Base-by-base conservation (phyloP, 2,888 invertebrate genomes). In the Cheilosia soror region DNA sequence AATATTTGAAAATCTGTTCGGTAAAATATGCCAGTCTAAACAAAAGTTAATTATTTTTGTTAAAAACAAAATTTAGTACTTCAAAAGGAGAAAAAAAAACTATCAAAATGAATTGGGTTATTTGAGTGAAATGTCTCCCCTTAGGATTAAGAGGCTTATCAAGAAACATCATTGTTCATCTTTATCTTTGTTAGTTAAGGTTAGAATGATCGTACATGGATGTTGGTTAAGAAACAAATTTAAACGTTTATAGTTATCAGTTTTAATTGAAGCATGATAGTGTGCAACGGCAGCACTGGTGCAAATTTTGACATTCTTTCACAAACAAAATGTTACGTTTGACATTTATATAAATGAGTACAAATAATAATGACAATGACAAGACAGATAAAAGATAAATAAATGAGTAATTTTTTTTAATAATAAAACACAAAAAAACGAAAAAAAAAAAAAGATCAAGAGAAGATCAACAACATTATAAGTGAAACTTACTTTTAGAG, bases 401-500 rank as follows among this genome's bases (percentile, higher is more conserved):
- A 58, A 58, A 58, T 37, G 47, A 47, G 47, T 20, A 20, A 15
- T 20, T 15, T 42, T 72, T 51, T 51, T 11, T 3, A 7, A 20
- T 20, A 47, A 15, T 47, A 15, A 47, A 20, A 47, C 6, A 47
- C 47, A 47, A 20, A 47, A 15, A 13, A 51, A 6, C 4, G n/a
- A 51, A 25, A 27, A 37, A 63, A 20, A 31, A 55, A 68, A 68
- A 62, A 58, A 69, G 13, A 63, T 44, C 47, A 79, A 73, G 44
- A 72, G 33, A 79, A 79, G 53, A 79, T 58, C 65, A 79, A 72
- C 49, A 85, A 81, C 76, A 85, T 81, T 80, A n/a, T n/a, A 11
- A 76, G 84, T 76, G 84, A 68, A 60, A 84, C 87, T 77, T 83
- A 87, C 81, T 87, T 87, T 84, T 84, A 60, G 75, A 84, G 68